phyloP scores from a whole-genome alignment of 2,797 vertebrate species.

The Enteromius treurensis region DNA sequence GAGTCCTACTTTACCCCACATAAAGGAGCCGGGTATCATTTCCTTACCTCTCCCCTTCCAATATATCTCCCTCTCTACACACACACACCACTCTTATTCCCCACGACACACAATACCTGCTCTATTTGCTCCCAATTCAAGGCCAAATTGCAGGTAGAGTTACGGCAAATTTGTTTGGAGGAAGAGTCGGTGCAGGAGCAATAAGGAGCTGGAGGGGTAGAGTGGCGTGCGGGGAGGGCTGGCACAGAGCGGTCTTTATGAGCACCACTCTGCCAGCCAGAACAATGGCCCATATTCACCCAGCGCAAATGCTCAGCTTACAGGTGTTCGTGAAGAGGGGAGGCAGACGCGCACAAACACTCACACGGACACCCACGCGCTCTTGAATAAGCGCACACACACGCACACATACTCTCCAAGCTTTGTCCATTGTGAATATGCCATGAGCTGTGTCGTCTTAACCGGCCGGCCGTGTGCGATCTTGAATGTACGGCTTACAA shows the following conservation, averaged over 20 bases:
- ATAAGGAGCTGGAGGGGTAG: conserved; percentile 48
- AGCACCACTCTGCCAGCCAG: conserved; percentile 84
- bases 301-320: conserved; percentile 78
- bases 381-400: conserved; percentile 36
- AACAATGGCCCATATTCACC: conserved; percentile 88
- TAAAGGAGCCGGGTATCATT: conserved; percentile 87
- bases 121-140: conserved; percentile 92
- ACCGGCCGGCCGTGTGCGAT: conserved; percentile 12
- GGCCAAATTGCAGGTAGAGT: conserved; percentile 98
- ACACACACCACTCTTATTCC: conserved; percentile 54
- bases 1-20: conserved; percentile 85
- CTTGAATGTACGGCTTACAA: not conserved
- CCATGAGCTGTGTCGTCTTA: conserved; percentile 42
- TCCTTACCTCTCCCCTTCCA: conserved; percentile 72
- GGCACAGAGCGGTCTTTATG: conserved; percentile 75
- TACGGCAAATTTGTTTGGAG: conserved; percentile 99
- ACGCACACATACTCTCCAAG: conserved; percentile 39
- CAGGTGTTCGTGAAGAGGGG: conserved; percentile 87
- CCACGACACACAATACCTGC: conserved; percentile 83
- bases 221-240: conserved; percentile 69
- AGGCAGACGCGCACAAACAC: conserved; percentile 62
- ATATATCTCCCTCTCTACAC: conserved; percentile 77
- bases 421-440: conserved; percentile 37
- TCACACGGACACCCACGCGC: conserved; percentile 32
- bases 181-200: conserved; percentile 91